These are phyloP conservation scores for Phylloscopus trochilus DNA, from an alignment of 2,113 vertebrate species.

Conservation along the genomic window DNA sequence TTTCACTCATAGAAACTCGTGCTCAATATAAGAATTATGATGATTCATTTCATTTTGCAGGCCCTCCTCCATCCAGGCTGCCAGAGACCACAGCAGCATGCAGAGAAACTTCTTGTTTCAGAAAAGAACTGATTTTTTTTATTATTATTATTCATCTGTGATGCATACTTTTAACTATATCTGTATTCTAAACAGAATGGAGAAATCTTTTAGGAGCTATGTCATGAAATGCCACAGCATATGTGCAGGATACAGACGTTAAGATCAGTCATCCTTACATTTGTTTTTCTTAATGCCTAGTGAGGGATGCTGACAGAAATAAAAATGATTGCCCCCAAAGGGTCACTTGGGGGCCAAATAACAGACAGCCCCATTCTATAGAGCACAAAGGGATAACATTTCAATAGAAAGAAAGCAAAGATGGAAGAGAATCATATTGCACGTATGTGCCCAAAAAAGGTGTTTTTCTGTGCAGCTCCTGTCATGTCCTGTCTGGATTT, in stretches of 20 bases:
- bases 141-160: background rate
- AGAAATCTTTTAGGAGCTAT: background rate
- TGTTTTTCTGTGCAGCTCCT: background rate
- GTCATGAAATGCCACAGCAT: background rate
- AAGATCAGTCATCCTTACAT: background rate
- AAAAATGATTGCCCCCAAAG: background rate
- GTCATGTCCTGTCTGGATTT: background rate
- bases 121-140: background rate
- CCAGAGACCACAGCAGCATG: background rate
- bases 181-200: background rate
- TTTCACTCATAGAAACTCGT: background rate
- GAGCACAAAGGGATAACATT: background rate
- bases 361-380: background rate
- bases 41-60: background rate
- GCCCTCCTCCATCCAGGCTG: background rate
- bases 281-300: background rate
- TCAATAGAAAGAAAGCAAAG: background rate
- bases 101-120: background rate
- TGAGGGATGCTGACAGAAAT: background rate
- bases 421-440: background rate
- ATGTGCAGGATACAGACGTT: fast-evolving
- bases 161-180: background rate
- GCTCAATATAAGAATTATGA: background rate
- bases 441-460: background rate
- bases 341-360: background rate